Evolutionary conservation across 53 echinoderm and acorn worm genomes (phyloP).

Genomic region (Temnopleurus reevesii): DNA sequence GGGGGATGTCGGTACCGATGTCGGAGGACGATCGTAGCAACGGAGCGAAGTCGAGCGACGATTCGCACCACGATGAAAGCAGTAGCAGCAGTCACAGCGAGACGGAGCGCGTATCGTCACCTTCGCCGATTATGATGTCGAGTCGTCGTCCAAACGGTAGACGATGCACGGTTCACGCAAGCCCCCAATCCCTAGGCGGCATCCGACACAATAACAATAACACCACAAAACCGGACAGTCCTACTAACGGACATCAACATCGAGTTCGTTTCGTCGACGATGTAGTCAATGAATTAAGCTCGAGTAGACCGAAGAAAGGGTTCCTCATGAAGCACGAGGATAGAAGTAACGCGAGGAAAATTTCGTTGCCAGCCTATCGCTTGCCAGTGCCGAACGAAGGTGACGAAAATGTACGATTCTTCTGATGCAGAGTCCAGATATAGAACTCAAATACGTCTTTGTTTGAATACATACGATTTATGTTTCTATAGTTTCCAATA

Average conservation of each 20-base stretch:
- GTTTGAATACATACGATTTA: no score
- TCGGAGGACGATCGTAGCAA: slow-evolving; percentile 48
- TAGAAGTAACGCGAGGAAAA: slow-evolving; percentile 71
- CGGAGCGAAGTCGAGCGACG: slow-evolving; percentile 53
- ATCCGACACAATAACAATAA: slow-evolving; percentile 45
- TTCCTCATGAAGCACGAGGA: slow-evolving; percentile 53
- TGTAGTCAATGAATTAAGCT: slow-evolving; percentile 14
- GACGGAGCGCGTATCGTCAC: neutral
- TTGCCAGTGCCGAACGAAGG: slow-evolving; percentile 62
- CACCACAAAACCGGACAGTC: slow-evolving; percentile 10
- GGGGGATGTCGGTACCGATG: neutral
- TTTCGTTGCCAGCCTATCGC: slow-evolving; percentile 89
- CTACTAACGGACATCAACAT: slow-evolving; percentile 53
- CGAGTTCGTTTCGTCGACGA: slow-evolving; percentile 76
- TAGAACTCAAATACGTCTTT: no score
- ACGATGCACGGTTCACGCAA: slow-evolving; percentile 42
- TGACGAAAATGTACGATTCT: slow-evolving; percentile 46
- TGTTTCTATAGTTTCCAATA: no score
- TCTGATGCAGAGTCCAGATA: no score
- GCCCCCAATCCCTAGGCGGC: slow-evolving; percentile 2
- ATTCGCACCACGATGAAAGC: slow-evolving; percentile 1
- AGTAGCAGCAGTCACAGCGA: slow-evolving; percentile 3
- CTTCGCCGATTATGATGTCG: slow-evolving; percentile 7
- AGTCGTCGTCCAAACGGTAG: slow-evolving; percentile 51
- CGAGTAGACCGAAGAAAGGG: slow-evolving; percentile 25